These are phyloP conservation scores for Palythoa grandis DNA, from an alignment of 92 coral and sea anemone genomes.

Conservation along the genomic window DNA sequence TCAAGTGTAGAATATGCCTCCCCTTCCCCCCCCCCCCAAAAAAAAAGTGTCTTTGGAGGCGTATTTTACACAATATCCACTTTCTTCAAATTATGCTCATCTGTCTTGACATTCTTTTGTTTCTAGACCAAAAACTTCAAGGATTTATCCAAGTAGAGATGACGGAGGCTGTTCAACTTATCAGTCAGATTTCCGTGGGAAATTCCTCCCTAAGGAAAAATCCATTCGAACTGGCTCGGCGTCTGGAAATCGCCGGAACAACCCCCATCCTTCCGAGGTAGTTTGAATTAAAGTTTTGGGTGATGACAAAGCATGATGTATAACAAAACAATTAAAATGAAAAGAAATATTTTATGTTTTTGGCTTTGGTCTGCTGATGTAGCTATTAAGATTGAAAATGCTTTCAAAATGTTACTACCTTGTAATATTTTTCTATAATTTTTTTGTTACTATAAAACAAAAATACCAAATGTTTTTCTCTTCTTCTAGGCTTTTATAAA, in stretches of 20 bases:
- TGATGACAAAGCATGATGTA: neutral
- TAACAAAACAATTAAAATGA: neutral
- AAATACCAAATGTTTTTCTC: neutral
- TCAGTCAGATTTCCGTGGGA: conserved; percentile 71
- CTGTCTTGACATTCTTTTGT: conserved; percentile 13
- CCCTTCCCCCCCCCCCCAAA: too few species aligned
- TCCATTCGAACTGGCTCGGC: conserved; percentile 73
- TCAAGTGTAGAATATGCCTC: too few species aligned
- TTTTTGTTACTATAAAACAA: neutral
- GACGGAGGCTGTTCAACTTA: conserved; percentile 69
- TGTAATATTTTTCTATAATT: too few species aligned
- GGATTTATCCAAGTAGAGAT: conserved; percentile 76
- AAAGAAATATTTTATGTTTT: too few species aligned
- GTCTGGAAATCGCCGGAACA: conserved; percentile 84
- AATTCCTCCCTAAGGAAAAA: conserved; percentile 44
- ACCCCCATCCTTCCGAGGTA: conserved; percentile 97
- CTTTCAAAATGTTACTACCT: too few species aligned
- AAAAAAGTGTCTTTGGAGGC: neutral
- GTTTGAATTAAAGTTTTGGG: neutral
- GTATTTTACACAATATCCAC: neutral
- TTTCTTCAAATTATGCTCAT: conserved; percentile 1
- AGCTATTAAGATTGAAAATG: too few species aligned
- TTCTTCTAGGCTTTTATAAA: conserved; percentile 77
- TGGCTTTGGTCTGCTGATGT: too few species aligned
- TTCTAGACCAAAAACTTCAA: conserved; percentile 80